Evolutionary conservation across 2,888 invertebrate species (phyloP), one percentile per base, ranked within the genome.

Genomic region (Chalcis sispes): DNA sequence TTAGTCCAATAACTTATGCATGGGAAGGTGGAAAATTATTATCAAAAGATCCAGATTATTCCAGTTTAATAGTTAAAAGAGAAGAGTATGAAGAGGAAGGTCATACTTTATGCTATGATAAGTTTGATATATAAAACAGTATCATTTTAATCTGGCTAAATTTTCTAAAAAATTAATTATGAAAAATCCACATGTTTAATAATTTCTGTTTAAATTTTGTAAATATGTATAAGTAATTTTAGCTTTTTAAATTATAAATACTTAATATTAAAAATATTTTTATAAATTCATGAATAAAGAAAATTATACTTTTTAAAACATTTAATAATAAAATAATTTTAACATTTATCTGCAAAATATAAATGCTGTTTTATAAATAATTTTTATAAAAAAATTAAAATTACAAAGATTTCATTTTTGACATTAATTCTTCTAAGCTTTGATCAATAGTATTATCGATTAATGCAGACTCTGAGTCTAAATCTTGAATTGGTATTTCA

Each of bases 11-110:
- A 1, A 93, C 93, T 0, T 96, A 96, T 87, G 92, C 96, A 0
- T 98, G 98, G 98, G 92, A 94, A 83, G 98, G 98, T 2, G 98
- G 97, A 0, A 93, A 93, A 80, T 88, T 91, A 54, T 89, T 98
- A 52, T 92, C 95, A 2, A 90, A 92, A 81, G 94, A 95, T 85
- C 91, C 94, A 7, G 92, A 93, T 50, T 95, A 97, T 81, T 91
- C 93, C 78, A 92, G 91, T 0, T 91, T 92, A 81, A 90, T 95
- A 77, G 93, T 97, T 1, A 95, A 95, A 0, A 93, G 93, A 82
- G 94, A 95, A 80, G 95, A 97, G 82, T 98, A 96, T 87, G 96
- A 97, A 79, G 98, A 98, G 87, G 93, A 94, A 84, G 98, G 98
- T 15, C 89, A 91, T 46, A 86, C 86, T 50, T 87, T 91, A 58